These are phyloP conservation scores for Pristionchus exspectatus DNA, from an alignment of 2,888 invertebrate genomes.

Conservation along the genomic window DNA sequence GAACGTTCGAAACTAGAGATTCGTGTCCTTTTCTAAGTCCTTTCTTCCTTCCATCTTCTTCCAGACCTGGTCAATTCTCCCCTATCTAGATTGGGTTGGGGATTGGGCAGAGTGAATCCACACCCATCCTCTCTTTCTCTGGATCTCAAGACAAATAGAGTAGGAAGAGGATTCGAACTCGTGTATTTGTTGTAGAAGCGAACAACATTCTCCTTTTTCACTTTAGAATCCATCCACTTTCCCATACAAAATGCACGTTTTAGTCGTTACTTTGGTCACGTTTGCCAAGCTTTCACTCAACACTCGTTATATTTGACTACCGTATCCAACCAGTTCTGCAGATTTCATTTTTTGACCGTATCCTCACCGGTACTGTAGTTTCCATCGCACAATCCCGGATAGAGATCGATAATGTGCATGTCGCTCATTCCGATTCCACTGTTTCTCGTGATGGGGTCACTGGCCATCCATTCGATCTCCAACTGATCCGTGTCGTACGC, in stretches of 20 bases:
- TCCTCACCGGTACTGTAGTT: conserved; percentile 76
- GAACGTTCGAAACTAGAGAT: too few relatives aligned
- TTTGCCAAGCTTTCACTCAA: too few relatives aligned
- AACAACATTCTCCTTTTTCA: not conserved
- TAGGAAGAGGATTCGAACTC: conserved; percentile 33
- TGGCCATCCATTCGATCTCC: conserved; percentile 74
- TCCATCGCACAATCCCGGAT: conserved; percentile 76
- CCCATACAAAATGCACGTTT: not conserved
- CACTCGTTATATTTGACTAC: too few relatives aligned
- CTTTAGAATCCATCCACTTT: not conserved
- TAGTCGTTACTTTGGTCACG: too few relatives aligned
- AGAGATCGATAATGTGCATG: conserved; percentile 76
- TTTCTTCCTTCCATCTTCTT: not conserved
- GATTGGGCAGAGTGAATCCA: not conserved
- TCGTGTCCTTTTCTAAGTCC: not conserved
- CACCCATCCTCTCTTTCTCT: conserved; percentile 26
- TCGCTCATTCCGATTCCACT: conserved; percentile 78
- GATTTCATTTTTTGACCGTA: not conserved
- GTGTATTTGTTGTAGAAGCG: not conserved
- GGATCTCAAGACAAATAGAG: conserved; percentile 15
- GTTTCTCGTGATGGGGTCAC: conserved; percentile 75
- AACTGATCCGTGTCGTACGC: conserved; percentile 78
- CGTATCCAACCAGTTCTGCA: not conserved
- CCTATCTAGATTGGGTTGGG: not conserved
- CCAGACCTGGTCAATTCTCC: not conserved